A percentile compares a stretch with the other conserved stretches of the same genome.
Conservation (phyloP, 2,888 invertebrate species). For the Drosophila meridionalis region DNA sequence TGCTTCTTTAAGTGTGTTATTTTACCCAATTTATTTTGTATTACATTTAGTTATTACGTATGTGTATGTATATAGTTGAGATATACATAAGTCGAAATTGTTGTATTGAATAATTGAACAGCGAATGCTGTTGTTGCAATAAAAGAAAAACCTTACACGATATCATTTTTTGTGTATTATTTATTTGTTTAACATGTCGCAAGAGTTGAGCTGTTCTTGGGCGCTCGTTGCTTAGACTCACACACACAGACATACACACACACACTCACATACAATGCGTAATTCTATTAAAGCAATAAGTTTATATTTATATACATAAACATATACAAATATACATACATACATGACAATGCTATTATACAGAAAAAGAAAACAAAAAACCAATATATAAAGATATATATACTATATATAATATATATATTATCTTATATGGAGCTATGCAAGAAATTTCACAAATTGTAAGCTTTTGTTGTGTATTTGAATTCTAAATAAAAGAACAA, state of each 20-base stretch:
- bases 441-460: slow-evolving; percentile 67
- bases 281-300: slow-evolving; percentile 74
- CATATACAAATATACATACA: slow-evolving; percentile 69
- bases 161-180: slow-evolving; percentile 34
- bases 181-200: slow-evolving; percentile 25
- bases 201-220: slow-evolving; percentile 45
- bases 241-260: slow-evolving; percentile 34
- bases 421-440: slow-evolving; percentile 54
- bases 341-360: slow-evolving; percentile 67
- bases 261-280: slow-evolving; percentile 49
- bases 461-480: slow-evolving; percentile 79
- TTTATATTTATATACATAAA: slow-evolving; percentile 67
- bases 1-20: slow-evolving; percentile 38
- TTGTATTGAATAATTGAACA: slow-evolving; percentile 37
- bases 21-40: slow-evolving; percentile 41
- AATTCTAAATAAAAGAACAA: slow-evolving; percentile 73
- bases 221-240: slow-evolving; percentile 46
- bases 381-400: slow-evolving; percentile 51
- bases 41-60: slow-evolving; percentile 54
- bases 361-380: slow-evolving; percentile 44
- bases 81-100: slow-evolving; percentile 36
- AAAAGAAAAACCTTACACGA: slow-evolving; percentile 52
- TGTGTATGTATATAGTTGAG: slow-evolving; percentile 53
- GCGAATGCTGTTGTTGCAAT: slow-evolving; percentile 52
- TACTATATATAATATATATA: slow-evolving; percentile 53